Evolutionary conservation across 2,888 invertebrate species (phyloP).

Genomic region (Anagyrus pseudococci): DNA sequence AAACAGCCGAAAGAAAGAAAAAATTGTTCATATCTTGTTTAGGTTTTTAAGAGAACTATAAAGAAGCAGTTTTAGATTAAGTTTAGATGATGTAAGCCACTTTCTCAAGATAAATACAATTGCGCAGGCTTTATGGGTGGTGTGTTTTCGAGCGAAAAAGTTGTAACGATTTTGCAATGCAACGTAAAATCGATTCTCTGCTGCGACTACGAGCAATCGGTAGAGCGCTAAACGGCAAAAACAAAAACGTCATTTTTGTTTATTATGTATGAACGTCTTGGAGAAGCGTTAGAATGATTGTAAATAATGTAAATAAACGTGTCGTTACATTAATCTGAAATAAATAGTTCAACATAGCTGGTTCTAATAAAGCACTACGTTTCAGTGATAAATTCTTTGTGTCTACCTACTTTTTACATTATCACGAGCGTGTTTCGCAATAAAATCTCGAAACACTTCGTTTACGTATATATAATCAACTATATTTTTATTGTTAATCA

Average conservation of each 20-base stretch:
- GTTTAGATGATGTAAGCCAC: conserved; percentile 24
- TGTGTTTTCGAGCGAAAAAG: too few relatives aligned
- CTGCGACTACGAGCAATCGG: too few relatives aligned
- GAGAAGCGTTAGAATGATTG: conserved; percentile 46
- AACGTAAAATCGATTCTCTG: too few relatives aligned
- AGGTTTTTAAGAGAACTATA: conserved; percentile 9
- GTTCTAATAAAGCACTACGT: conserved; percentile 50
- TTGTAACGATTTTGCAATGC: too few relatives aligned
- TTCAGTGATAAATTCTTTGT: conserved; percentile 34
- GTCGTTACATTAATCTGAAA: conserved; percentile 42
- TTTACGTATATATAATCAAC: too few relatives aligned
- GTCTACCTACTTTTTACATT: too few relatives aligned
- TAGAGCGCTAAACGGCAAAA: too few relatives aligned
- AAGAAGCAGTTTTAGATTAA: conserved; percentile 31
- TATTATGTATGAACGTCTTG: conserved; percentile 20
- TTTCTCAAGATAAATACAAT: neutral
- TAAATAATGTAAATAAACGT: conserved; percentile 61
- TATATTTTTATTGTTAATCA: too few relatives aligned
- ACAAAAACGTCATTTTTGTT: too few relatives aligned
- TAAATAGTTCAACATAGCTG: conserved; percentile 50
- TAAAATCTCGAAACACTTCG: too few relatives aligned
- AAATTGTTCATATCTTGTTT: conserved; percentile 24
- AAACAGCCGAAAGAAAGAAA: conserved; percentile 13
- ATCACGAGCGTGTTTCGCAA: too few relatives aligned
- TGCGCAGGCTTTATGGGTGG: too few relatives aligned